These are phyloP conservation scores for Acipenser oxyrinchus DNA, from an alignment of 2,797 vertebrate genomes.

Conservation along the genomic window DNA sequence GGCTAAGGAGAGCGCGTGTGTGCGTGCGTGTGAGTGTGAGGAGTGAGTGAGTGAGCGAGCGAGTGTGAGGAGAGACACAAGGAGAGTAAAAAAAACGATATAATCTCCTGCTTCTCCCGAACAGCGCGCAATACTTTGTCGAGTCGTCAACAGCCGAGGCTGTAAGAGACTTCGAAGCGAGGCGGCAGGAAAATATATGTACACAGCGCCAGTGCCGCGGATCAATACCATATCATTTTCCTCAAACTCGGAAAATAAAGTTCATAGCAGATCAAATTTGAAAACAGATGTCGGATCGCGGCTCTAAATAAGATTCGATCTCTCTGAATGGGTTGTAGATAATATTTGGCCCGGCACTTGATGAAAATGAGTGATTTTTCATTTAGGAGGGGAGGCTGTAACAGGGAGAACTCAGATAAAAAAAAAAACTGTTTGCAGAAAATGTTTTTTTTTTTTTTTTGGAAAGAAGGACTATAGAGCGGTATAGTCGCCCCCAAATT, in stretches of 20 bases:
- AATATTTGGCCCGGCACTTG: conserved; percentile 79
- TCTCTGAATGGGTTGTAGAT: conserved; percentile 76
- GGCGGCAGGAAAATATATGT: conserved; percentile 62
- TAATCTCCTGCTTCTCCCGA: neutral
- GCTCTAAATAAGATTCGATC: conserved; percentile 95
- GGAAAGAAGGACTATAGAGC: neutral
- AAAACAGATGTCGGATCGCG: conserved; percentile 94
- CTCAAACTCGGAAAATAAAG: conserved; percentile 93
- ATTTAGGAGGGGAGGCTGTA: conserved; percentile 66
- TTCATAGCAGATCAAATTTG: conserved; percentile 92
- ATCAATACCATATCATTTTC: conserved; percentile 95
- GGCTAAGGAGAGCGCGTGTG: conserved; percentile 18
- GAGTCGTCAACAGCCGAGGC: neutral
- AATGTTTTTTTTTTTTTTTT: conserved; percentile 27
- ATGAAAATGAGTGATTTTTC: conserved; percentile 82
- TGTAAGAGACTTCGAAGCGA: conserved; percentile 9
- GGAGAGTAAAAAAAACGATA: neutral
- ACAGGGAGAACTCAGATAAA: conserved; percentile 40
- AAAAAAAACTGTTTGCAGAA: conserved; percentile 56
- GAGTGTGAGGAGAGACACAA: conserved; percentile 24
- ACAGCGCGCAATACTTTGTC: neutral
- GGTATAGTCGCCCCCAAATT: conserved; percentile 36
- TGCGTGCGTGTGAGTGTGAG: conserved; percentile 30
- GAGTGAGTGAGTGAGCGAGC: conserved; percentile 48
- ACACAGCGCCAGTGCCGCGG: conserved; percentile 61